phyloP scores from a whole-genome alignment of 2,113 vertebrate species.

The Mirza zaza region DNA sequence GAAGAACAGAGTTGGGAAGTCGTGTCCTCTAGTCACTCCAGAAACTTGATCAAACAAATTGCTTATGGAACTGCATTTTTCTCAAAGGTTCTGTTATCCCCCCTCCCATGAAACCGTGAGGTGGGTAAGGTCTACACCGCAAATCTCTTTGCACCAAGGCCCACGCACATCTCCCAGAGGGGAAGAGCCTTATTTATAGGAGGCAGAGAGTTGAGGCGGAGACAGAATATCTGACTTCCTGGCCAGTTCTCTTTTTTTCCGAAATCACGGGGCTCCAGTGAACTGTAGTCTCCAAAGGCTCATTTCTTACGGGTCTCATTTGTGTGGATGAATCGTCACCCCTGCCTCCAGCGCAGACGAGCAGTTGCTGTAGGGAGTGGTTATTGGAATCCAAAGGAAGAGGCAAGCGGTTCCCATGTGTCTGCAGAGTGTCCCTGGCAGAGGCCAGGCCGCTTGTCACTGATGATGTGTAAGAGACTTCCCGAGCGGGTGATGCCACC shows the following conservation, averaged over 20 bases:
- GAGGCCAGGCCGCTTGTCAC: neutral
- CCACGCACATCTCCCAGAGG: neutral
- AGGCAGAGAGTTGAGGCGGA: neutral
- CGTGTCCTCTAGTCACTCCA: neutral
- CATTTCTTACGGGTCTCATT: neutral
- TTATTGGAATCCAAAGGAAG: neutral
- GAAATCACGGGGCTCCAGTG: neutral
- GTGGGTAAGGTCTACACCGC: neutral
- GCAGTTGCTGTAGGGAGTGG: no score
- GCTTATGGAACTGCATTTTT: neutral
- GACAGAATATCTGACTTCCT: neutral
- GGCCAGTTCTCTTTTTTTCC: neutral
- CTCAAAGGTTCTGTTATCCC: neutral
- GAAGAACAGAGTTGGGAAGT: neutral
- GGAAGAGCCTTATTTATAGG: no score
- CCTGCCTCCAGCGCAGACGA: rapidly evolving
- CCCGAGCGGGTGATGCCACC: neutral
- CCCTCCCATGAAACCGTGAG: rapidly evolving
- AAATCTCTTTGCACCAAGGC: neutral
- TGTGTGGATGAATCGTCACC: neutral
- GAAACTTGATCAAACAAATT: neutral
- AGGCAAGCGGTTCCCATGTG: no score
- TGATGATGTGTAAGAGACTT: neutral
- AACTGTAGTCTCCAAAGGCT: neutral
- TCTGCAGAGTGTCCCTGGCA: neutral